Base-by-base conservation (phyloP, 2,113 vertebrate genomes). In the Eretmochelys imbricata region DNA sequence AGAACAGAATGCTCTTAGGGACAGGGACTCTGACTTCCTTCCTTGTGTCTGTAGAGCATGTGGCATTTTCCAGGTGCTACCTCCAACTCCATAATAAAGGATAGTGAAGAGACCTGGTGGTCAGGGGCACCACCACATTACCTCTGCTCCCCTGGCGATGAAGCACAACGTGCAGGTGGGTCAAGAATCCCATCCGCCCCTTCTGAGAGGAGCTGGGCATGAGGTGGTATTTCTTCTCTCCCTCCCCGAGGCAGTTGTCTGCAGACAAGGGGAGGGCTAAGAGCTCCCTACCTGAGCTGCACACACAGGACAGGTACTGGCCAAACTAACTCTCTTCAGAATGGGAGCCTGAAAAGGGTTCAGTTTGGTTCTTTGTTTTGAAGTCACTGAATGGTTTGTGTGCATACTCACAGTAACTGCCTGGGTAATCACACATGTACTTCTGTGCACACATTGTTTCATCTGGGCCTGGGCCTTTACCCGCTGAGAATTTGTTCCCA, bases 281-380 rank as follows among this genome's bases (percentile, higher is more conserved):
- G 12, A 46, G 9, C 38, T 27, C 24, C 75, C 38, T 46, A 46
- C 22, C 20, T 24, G 42, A 48, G 42, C 42, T 76, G 16, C 24
- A 78, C 48, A 22, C 38, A 80, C 83, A n/a, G 27, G 82, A 82
- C 80, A 93, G 62, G 29, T 88, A n/a, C 54, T 13, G 13, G 81
- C 19, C 55, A 86, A 80, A 27, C 22, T 8, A 78, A 83, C 54
- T 31, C 12, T 48, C 20, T 80, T 84, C 80, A 1, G 2, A 88
- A 55, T 0, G 38, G 29, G 57, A 76, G 29, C 17, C n/a, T 0
- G 0, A 89, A 14, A 24, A 55, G 1, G 14, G 0, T 55, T 78
- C 0, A 0, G 42, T 38, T 89, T 75, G 80, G 51, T 0, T 91
- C 69, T 89, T 48, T 5, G n/a, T 88, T 89, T 72, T 86, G 84